Base-by-base conservation (phyloP, 2,888 invertebrate species). In the Sylvicola cinctus region DNA sequence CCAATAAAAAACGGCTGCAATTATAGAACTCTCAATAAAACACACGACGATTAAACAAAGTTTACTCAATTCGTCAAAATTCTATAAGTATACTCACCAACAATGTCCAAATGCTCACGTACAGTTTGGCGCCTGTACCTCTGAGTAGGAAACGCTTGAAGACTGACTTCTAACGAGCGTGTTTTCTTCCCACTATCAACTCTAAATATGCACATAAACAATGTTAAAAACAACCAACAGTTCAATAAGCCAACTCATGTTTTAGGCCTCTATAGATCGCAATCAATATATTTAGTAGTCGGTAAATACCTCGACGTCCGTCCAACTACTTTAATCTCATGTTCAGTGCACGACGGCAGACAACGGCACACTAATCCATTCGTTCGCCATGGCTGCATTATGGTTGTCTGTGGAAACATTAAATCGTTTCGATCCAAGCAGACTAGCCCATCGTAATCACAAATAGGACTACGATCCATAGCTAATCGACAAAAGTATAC, bases 281-380 rank as follows among this genome's bases (percentile, higher is more conserved):
- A n/a, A n/a, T n/a, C n/a, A n/a, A n/a, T n/a, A n/a, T n/a, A n/a
- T n/a, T n/a, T n/a, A n/a, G n/a, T n/a, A 8, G 4, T 20, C 8
- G 20, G 20, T 8, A 15, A 27, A 16, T 33, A 40, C 39, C 35
- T 37, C 12, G 29, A 32, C 8, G 31, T 34, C 15, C 23, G 26
- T 11, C 40, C 40, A 33, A 52, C 42, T 10, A 68, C 50, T 13
- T 64, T 62, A 34, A 74, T 61, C 42, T 77, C 75, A 2, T 68
- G 65, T 51, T 77, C 77, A 2, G 66, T 66, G 46, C 78, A 79
- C 12, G 75, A 74, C 0, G 76, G 74, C 35, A 73, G 47, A 44
- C 78, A 79, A 37, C 65, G 55, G 43, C 78, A 78, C 8, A 57
- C 52, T 10, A 74, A 51, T 0, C 72, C 71, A 8, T 42, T 44